Evolutionary conservation across 2,888 invertebrate genomes (phyloP), one percentile per base, ranked within the genome.

Genomic region (Beris chalybata): DNA sequence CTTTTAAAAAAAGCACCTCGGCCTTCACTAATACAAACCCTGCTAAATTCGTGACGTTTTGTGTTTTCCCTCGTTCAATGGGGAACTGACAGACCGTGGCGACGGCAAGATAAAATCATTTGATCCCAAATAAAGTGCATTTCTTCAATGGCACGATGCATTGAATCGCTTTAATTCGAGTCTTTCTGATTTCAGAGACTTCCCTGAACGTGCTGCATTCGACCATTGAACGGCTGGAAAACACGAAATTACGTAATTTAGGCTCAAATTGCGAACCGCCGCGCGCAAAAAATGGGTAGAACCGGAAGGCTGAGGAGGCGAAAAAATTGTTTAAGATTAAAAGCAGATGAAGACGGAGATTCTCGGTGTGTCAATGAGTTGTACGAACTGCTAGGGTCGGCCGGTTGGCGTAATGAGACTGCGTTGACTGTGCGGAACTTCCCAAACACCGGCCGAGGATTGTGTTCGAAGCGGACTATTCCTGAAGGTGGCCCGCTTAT

Each of bases 381-480:
- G 32, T 54, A 43, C n/a, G 69, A 70, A 12, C 72, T 73, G 47
- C 65, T 80, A 22, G 69, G 70, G 50, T 53, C 64, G 63, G 79
- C 83, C 69, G 84, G 84, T 58, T 86, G 89, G 83, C 78, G 78
- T 53, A 84, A 87, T 71, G 82, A 84, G 53, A 82, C 83, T 13
- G 82, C 84, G 68, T 77, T 91, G 22, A 78, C 79, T 30, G 79
- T 87, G n/a, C 83, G 84, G 6, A 74, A 83, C 66, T 93, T 91
- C 77, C 71, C 82, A 31, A 75, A 81, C 9, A 92, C 91, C 5
- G 93, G 92, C 7, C 84, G 93, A 65, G 94, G 94, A 29, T 81
- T 94, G 30, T 83, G 86, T 73, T 86, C 90, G 0, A 85, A 84
- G 73, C 82, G 78, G 71, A 78, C 77, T 50, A 82, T 91, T 44